Base-by-base conservation (phyloP, 2,797 vertebrate species). In the Coranthus polyacanthus region DNA sequence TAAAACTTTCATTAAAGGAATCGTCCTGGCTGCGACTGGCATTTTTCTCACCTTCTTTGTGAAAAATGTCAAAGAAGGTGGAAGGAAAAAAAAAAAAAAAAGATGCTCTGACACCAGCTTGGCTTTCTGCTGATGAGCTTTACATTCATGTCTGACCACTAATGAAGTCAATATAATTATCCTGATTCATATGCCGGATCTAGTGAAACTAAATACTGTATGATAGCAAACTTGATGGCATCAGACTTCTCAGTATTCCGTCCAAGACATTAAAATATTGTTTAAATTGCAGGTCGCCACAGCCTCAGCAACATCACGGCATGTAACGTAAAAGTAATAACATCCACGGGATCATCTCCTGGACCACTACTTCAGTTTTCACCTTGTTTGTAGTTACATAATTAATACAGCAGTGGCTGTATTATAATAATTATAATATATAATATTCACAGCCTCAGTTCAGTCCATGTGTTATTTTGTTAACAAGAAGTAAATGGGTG, bases 291-390 rank as follows among this genome's bases (percentile, higher is more conserved):
- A 32, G 29, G 29, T 9, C 3, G 29, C 8, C 29, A 32, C 29
- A 32, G 29, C 29, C 29, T 32, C 29, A 51, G 41, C 13, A 54
- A 63, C 42, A 58, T n/a, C 6, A 34, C 67, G 12, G 41, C 6
- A 58, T 21, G 16, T 15, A 1, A 26, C 20, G 0, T 2, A 56
- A 34, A 73, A 59, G 15, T 54, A 47, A 58, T 59, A n/a, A 43
- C 2, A 80, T 51, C 36, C 6, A 32, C 20, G 45, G 63, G 62
- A 72, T 81, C 68, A 63, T 57, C 74, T 75, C 68, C 64, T 79
- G 73, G 38, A 75, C 36, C 57, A 43, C 50, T 43, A 29, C 29
- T 24, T 54, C 16, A 66, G 6, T 50, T 68, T 38, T 72, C 37
- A 55, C 34, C 24, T 41, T 12, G 13, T 32, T 9, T 3, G 12